Conservation (phyloP, 2,888 invertebrate genomes). For the Ormyrus labotus region DNA sequence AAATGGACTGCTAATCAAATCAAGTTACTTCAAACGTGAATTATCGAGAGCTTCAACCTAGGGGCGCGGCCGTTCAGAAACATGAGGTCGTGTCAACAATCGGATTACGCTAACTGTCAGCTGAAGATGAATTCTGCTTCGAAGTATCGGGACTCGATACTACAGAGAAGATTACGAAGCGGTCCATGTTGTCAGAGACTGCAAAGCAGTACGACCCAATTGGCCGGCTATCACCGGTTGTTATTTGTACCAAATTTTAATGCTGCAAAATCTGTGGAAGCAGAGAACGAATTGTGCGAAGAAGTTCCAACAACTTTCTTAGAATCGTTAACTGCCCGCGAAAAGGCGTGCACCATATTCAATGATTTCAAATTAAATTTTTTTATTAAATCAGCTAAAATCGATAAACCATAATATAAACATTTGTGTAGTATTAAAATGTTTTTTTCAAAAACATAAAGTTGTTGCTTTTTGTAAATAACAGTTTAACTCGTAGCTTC, state of each 20-base stretch:
- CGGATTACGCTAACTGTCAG: background rate
- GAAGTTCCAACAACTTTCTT: too few species aligned
- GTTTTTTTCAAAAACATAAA: too few species aligned
- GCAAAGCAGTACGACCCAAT: background rate
- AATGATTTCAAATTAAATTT: too few species aligned
- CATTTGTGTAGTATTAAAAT: too few species aligned
- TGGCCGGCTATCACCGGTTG: background rate
- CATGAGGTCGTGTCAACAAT: background rate
- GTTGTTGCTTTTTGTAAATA: too few species aligned
- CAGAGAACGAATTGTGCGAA: too few species aligned
- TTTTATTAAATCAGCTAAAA: too few species aligned
- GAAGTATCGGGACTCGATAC: background rate
- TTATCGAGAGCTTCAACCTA: background rate
- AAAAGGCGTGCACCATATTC: too few species aligned
- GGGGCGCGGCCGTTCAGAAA: background rate
- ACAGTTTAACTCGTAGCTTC: too few species aligned
- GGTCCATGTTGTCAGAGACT: background rate
- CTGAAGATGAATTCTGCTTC: background rate
- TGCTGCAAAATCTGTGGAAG: too few species aligned
- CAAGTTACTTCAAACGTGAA: background rate
- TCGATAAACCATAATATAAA: too few species aligned
- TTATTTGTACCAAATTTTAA: background rate
- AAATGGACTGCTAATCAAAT: conserved; percentile 4
- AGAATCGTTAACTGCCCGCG: too few species aligned
- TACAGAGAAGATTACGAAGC: background rate